Conservation (phyloP, 2,888 invertebrate species). For the Drosophila flavopinicola region DNA sequence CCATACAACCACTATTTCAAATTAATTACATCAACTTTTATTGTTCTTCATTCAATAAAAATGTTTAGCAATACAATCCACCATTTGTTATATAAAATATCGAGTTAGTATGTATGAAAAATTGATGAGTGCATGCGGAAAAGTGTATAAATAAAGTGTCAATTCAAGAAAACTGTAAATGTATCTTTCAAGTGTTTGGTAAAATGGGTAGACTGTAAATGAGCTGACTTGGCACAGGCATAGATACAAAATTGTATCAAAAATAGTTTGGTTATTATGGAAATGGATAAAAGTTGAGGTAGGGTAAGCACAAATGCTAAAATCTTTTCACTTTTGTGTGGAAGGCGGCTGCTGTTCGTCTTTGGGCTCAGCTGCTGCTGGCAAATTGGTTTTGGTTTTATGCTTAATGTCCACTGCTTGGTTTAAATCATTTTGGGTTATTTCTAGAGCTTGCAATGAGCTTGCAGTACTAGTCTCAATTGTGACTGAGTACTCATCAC, state of each 20-base stretch:
- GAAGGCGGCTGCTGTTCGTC: background rate
- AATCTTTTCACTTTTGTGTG: background rate
- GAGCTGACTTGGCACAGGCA: conserved; percentile 27
- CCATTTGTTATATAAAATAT: background rate
- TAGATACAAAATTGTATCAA: no score
- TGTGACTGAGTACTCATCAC: no score
- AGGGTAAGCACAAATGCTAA: background rate
- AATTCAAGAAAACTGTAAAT: background rate
- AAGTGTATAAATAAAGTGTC: background rate
- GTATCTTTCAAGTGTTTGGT: background rate
- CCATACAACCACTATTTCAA: conserved; percentile 12
- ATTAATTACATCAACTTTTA: background rate
- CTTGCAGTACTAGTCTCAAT: no score
- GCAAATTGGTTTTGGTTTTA: background rate
- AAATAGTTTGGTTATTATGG: background rate
- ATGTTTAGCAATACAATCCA: background rate
- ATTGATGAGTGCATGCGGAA: conserved; percentile 19
- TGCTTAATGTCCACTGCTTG: conserved; percentile 1
- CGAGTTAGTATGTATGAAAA: conserved; percentile 12
- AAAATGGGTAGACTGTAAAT: background rate
- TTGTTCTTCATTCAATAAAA: background rate
- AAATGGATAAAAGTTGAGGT: background rate
- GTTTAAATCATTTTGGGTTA: conserved; percentile 29
- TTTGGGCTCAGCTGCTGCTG: background rate
- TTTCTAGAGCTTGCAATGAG: conserved; percentile 8